Evolutionary conservation across 2,797 vertebrate species (phyloP).

Genomic region (Hypotaenidia okinawae): DNA sequence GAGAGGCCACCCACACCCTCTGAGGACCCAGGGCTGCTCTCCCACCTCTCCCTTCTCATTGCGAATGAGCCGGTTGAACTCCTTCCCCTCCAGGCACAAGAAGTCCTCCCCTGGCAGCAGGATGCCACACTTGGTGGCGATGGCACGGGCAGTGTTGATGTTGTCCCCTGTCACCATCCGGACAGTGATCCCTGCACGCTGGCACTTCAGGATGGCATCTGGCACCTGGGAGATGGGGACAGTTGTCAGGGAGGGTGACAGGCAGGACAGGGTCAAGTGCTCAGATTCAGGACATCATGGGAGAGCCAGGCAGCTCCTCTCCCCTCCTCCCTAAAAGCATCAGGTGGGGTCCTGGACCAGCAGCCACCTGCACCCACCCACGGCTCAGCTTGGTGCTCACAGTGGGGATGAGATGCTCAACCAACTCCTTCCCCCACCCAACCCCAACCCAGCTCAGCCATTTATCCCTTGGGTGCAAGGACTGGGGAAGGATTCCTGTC

Average conservation of each 20-base stretch:
- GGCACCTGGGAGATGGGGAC: constrained; percentile 83
- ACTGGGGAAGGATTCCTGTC: not conserved
- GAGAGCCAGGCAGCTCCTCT: not conserved
- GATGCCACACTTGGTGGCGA: constrained; percentile 96
- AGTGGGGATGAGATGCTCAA: not conserved
- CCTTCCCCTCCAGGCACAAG: constrained; percentile 94
- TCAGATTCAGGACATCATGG: rapidly evolving
- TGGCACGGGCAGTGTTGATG: constrained; percentile 96
- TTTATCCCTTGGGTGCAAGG: not conserved
- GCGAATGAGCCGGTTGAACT: constrained; percentile 94
- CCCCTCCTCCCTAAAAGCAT: not conserved
- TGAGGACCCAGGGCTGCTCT: not conserved
- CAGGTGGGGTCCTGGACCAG: not conserved
- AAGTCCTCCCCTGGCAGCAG: constrained; percentile 91
- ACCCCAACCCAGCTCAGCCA: not conserved
- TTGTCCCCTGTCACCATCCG: constrained; percentile 99
- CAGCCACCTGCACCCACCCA: not conserved
- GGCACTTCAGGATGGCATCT: constrained; percentile 91
- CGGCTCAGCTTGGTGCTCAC: not conserved
- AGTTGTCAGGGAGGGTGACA: not conserved
- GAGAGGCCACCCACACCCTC: not conserved
- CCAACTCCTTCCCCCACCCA: rapidly evolving
- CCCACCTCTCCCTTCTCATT: constrained; percentile 96
- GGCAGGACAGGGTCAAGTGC: not conserved
- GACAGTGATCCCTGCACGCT: constrained; percentile 93